Evolutionary conservation across 1,140 invertebrate species (phyloP).

Genomic region (Macrostomum lignano): DNA sequence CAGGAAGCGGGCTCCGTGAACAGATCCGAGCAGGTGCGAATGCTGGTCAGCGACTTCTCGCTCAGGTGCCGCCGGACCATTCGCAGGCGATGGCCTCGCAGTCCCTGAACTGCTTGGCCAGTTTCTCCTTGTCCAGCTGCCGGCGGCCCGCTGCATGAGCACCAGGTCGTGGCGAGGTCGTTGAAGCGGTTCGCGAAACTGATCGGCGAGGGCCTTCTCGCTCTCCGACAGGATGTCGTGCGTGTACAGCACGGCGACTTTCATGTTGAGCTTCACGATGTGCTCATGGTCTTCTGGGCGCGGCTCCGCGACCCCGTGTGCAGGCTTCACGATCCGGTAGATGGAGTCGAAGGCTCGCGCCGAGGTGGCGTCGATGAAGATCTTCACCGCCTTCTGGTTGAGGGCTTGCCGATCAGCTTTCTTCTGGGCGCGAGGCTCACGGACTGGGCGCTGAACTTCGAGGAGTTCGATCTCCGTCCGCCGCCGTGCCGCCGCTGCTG

Average conservation of each 20-base stretch:
- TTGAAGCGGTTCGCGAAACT: constrained; percentile 34
- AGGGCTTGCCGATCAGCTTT: constrained; percentile 73
- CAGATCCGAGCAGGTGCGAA: constrained; percentile 52
- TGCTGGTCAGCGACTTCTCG: constrained; percentile 49
- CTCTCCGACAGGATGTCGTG: constrained; percentile 49
- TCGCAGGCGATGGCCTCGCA: constrained; percentile 38
- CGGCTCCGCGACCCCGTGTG: constrained; percentile 52
- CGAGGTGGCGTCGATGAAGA: constrained; percentile 66
- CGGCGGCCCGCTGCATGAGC: constrained; percentile 56
- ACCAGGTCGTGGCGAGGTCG: constrained; percentile 48
- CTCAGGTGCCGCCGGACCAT: constrained; percentile 51
- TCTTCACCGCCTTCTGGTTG: constrained; percentile 49
- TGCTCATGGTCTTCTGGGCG: constrained; percentile 79
- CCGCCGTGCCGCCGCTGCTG: too few species aligned
- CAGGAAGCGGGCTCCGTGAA: constrained; percentile 43
- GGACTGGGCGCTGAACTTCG: constrained; percentile 18
- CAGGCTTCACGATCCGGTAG: constrained; percentile 44
- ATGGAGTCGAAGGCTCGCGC: constrained; percentile 58
- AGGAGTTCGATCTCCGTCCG: too few species aligned
- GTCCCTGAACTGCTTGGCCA: constrained; percentile 37
- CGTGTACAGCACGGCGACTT: constrained; percentile 52
- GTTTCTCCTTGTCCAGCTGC: constrained; percentile 50
- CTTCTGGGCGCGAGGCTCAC: constrained; percentile 71
- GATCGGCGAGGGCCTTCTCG: constrained; percentile 40
- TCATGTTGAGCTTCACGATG: constrained; percentile 79